These are phyloP conservation scores for Microcebus ravelobensis DNA, from an alignment of 2,113 vertebrate species.

Conservation along the genomic window DNA sequence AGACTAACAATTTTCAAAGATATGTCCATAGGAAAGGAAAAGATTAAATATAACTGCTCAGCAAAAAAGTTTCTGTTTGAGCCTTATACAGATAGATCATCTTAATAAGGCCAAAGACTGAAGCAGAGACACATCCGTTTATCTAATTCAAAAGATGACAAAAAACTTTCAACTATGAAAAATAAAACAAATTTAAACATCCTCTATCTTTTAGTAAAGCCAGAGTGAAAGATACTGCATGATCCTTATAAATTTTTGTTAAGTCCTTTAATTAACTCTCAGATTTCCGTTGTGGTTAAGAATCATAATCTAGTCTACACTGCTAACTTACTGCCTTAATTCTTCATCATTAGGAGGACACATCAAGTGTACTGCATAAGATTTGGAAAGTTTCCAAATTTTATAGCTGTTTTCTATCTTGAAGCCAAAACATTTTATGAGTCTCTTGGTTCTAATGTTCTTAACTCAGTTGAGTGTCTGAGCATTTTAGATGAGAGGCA, in stretches of 20 bases:
- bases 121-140: background rate
- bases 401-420: slow-evolving; percentile 42
- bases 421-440: slow-evolving; percentile 67
- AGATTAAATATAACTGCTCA: background rate
- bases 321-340: background rate
- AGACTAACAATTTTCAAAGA: slow-evolving; percentile 1
- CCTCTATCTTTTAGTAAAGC: background rate
- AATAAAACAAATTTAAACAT: slow-evolving; percentile 5
- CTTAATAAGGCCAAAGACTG: background rate
- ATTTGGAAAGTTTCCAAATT: slow-evolving; percentile 55
- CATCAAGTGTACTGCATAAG: background rate
- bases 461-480: slow-evolving; percentile 65
- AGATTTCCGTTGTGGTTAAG: slow-evolving; percentile 5
- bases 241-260: background rate
- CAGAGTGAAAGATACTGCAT: background rate
- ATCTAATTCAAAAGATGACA: background rate
- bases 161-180: background rate
- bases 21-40: slow-evolving; percentile 42
- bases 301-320: background rate
- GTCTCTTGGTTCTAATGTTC: slow-evolving; percentile 71
- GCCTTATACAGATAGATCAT: background rate
- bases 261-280: slow-evolving; percentile 26
- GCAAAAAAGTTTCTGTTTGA: background rate
- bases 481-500: slow-evolving; percentile 66
- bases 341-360: slow-evolving; percentile 26